Evolutionary conservation across 2,797 vertebrate genomes (phyloP).

Genomic region (Microctenopoma stevenorrisi): DNA sequence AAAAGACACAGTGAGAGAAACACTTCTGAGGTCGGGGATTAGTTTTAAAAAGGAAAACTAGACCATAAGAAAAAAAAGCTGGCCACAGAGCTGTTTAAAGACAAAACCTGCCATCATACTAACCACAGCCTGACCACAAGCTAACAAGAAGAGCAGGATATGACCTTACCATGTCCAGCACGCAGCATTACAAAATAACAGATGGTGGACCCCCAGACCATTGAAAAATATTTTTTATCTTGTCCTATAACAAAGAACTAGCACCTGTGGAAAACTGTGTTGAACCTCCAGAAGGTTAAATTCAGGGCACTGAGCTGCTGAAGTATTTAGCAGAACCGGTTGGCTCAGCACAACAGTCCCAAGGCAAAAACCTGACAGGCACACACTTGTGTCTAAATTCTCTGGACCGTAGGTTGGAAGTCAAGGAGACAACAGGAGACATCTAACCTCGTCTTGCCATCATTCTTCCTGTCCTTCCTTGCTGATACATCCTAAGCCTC

Average conservation of each 20-base stretch:
- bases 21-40: not conserved
- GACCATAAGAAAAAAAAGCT: constrained; percentile 12
- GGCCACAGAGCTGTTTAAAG: constrained; percentile 34
- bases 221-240: constrained; percentile 50
- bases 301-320: constrained; percentile 12
- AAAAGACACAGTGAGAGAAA: not conserved
- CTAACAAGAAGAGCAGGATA: constrained; percentile 39
- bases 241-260: constrained; percentile 6
- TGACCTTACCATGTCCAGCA: constrained; percentile 36
- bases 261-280: constrained; percentile 22
- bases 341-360: constrained; percentile 2
- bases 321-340: constrained; percentile 42
- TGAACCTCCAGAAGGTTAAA: constrained; percentile 41
- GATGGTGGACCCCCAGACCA: constrained; percentile 45
- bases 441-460: constrained; percentile 1
- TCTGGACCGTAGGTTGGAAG: not conserved
- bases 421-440: not conserved
- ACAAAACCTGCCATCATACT: constrained; percentile 26
- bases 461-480: not conserved
- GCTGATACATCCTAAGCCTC: not conserved
- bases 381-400: constrained; percentile 22
- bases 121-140: constrained; percentile 39
- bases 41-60: constrained; percentile 1
- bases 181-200: constrained; percentile 45
- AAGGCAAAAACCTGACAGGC: not conserved